Evolutionary conservation across 92 coral and sea anemone genomes (phyloP).

Genomic region (Palythoa grandiflora): DNA sequence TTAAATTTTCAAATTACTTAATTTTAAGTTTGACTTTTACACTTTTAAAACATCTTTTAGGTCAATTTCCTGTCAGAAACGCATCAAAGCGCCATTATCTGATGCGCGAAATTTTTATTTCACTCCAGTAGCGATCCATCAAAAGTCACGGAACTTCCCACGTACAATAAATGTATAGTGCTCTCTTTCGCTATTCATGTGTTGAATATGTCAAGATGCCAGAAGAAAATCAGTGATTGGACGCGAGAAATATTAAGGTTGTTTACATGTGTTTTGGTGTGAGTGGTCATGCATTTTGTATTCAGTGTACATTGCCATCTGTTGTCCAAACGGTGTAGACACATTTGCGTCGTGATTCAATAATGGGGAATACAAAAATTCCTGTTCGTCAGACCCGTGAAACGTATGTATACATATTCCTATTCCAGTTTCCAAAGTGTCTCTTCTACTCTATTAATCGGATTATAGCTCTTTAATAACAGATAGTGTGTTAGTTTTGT

Average conservation of each 20-base stretch:
- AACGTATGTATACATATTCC: not conserved
- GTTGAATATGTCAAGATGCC: slow-evolving; percentile 3
- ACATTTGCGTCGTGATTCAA: not conserved
- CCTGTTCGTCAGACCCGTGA: not conserved
- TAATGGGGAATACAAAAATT: not conserved
- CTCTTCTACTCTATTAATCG: not conserved
- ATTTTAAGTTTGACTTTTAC: not conserved
- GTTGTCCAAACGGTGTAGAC: too few species aligned
- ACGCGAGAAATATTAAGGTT: slow-evolving; percentile 3
- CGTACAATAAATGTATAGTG: not conserved
- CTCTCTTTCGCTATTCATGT: slow-evolving; percentile 13
- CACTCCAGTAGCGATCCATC: not conserved
- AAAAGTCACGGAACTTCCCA: not conserved
- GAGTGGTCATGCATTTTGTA: not conserved
- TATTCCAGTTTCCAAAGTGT: not conserved
- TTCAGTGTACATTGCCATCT: not conserved
- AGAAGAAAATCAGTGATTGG: slow-evolving; percentile 17
- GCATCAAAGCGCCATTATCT: not conserved
- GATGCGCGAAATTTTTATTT: not conserved
- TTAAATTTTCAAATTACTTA: not conserved
- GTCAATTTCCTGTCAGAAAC: not conserved
- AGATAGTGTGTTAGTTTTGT: not conserved
- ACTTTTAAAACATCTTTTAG: not conserved
- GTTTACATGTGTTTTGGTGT: not conserved
- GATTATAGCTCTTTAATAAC: not conserved